Evolutionary conservation across 2,113 vertebrate genomes (phyloP), one percentile per base, ranked within the genome.

Genomic region (Nothocercus nigrocapillus): DNA sequence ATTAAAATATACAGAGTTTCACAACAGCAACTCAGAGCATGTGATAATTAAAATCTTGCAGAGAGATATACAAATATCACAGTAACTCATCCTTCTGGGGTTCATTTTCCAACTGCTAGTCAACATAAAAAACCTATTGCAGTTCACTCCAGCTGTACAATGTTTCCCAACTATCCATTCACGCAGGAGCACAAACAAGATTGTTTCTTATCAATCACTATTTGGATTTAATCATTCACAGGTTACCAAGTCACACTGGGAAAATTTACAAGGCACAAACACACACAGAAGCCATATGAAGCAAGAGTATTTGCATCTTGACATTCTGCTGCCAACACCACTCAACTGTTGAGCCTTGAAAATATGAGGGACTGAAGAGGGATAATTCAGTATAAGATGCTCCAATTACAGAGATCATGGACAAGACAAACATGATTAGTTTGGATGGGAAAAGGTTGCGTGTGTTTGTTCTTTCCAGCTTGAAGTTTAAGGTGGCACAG

Each of bases 271-370:
- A 1, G 70, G 14, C 83, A 51, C 36, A 78, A 86, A 93, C 28
- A 27, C 24, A 54, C 25, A 7, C 17, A 64, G 61, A 64, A 95
- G 77, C 13, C 30, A 64, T 27, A 56, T 28, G 34, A 93, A 85
- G 85, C n/a, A 86, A 75, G 4, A 6, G 20, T 53, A 76, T 45
- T 73, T 66, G 73, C 21, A 76, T 70, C 62, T 76, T 61, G 58
- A 69, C 47, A 93, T 74, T 78, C 69, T 47, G 86, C 80, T 88
- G 76, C 84, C 80, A 94, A 66, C 82, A 90, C 18, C 54, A 63
- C 18, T 64, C 73, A 66, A 2, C 53, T 79, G 44, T 58, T 93
- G 66, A 91, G 61, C 68, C 88, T 86, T 70, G 62, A 44, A 74
- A 86, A 56, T 34, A 56, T 12, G 45, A 91, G 77, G 15, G 44